Conservation (phyloP, 2,888 invertebrate species). For the Chelonus formosanus region DNA sequence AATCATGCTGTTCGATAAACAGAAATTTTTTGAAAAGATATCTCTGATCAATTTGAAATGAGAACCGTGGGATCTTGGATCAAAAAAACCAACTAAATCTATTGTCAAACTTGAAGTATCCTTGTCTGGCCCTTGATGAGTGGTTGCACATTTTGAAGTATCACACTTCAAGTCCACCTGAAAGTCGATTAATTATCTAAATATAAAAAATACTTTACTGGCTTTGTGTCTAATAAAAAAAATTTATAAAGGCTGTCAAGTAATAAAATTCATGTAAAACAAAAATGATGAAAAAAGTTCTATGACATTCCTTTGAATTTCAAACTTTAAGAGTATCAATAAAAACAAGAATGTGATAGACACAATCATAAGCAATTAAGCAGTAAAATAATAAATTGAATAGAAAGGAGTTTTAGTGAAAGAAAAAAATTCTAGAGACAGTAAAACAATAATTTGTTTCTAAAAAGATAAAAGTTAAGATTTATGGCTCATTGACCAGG, state of each 20-base stretch:
- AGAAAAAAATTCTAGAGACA: background rate
- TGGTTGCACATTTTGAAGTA: constrained; percentile 28
- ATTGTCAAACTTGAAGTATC: constrained; percentile 27
- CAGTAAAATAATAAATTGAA: background rate
- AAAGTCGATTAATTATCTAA: constrained; percentile 3
- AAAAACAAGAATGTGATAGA: background rate
- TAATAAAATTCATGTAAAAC: too few relatives aligned
- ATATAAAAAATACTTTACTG: too few relatives aligned
- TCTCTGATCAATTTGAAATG: constrained; percentile 34
- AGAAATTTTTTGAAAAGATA: background rate
- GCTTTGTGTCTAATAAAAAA: background rate
- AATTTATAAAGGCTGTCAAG: background rate
- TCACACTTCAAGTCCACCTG: constrained; percentile 32
- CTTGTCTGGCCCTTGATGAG: constrained; percentile 16
- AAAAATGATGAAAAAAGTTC: too few relatives aligned
- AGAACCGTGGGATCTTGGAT: constrained; percentile 42
- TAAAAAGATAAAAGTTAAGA: too few relatives aligned
- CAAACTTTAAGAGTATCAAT: too few relatives aligned
- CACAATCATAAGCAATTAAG: background rate
- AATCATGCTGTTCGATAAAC: too few relatives aligned
- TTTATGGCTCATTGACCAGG: too few relatives aligned
- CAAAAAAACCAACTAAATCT: constrained; percentile 30
- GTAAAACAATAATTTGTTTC: background rate
- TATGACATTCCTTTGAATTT: too few relatives aligned
- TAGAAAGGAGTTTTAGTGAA: background rate